A percentile compares a stretch with the other conserved stretches of the same genome.
phyloP scores from a whole-genome alignment of 2,113 vertebrate species.

The Emydocephalus ijimae region DNA sequence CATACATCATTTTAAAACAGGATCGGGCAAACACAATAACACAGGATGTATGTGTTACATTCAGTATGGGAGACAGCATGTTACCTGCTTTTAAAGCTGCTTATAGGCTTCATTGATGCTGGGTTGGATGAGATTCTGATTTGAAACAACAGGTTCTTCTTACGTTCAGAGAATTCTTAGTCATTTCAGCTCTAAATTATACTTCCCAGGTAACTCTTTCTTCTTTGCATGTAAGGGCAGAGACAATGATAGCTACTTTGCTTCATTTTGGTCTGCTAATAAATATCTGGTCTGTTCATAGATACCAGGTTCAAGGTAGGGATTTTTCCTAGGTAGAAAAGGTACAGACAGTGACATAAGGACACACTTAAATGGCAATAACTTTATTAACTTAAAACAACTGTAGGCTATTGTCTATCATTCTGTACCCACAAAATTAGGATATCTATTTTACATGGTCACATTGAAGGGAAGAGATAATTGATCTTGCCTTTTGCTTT shows the following conservation, averaged over 20 bases:
- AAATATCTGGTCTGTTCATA: background rate
- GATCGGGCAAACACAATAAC: background rate
- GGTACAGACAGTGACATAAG: background rate
- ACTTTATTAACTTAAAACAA: conserved; percentile 12
- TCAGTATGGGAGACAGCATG: background rate
- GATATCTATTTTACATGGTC: background rate
- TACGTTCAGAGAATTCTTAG: background rate
- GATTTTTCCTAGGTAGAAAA: background rate
- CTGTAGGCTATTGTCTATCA: background rate
- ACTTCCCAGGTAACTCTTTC: background rate
- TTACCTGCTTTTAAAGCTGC: background rate
- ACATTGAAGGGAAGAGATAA: background rate
- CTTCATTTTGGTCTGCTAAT: background rate
- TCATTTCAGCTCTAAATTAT: background rate
- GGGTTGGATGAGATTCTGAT: background rate
- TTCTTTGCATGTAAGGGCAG: background rate
- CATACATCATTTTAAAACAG: background rate
- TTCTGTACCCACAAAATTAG: background rate
- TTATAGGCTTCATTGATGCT: background rate
- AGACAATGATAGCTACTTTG: background rate
- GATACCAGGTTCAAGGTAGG: background rate
- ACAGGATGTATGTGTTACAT: background rate
- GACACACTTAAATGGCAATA: conserved; percentile 2
- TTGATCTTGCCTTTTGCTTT: background rate
- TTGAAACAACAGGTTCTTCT: background rate